Evolutionary conservation across 2,797 vertebrate genomes (phyloP).

Genomic region (Peromyscus aztecus): DNA sequence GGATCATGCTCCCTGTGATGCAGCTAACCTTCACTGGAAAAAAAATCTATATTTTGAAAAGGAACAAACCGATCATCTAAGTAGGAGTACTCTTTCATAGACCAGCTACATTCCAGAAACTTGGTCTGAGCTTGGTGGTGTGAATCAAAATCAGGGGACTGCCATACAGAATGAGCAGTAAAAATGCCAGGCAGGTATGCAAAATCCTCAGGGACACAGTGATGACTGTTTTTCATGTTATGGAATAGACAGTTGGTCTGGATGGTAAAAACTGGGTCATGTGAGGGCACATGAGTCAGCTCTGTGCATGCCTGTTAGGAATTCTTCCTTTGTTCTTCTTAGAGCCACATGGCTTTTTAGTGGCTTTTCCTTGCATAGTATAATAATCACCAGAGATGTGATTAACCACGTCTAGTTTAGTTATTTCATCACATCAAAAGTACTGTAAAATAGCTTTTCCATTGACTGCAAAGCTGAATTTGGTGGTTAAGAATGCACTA

Average conservation of each 20-base stretch:
- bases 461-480: constrained; percentile 70
- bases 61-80: constrained; percentile 85
- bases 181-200: constrained; percentile 54
- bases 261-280: constrained; percentile 40
- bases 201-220: constrained; percentile 21
- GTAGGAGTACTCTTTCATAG: constrained; percentile 76
- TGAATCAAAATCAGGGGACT: constrained; percentile 76
- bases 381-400: constrained; percentile 77
- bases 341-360: constrained; percentile 69
- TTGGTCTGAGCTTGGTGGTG: background rate
- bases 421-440: constrained; percentile 83
- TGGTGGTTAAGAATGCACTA: constrained; percentile 69
- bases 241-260: constrained; percentile 58
- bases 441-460: constrained; percentile 78
- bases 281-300: constrained; percentile 59
- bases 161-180: constrained; percentile 44
- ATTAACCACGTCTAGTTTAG: constrained; percentile 78
- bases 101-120: constrained; percentile 56
- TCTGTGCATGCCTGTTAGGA: constrained; percentile 18
- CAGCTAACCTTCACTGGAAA: constrained; percentile 74
- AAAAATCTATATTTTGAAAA: constrained; percentile 81
- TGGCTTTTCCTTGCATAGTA: constrained; percentile 70
- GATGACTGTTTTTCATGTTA: constrained; percentile 61
- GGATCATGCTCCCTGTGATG: constrained; percentile 68
- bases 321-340: constrained; percentile 76